Evolutionary conservation across 2,888 invertebrate species (phyloP), one percentile per base, ranked within the genome.

Genomic region (Thysanoteuthis rhombus): DNA sequence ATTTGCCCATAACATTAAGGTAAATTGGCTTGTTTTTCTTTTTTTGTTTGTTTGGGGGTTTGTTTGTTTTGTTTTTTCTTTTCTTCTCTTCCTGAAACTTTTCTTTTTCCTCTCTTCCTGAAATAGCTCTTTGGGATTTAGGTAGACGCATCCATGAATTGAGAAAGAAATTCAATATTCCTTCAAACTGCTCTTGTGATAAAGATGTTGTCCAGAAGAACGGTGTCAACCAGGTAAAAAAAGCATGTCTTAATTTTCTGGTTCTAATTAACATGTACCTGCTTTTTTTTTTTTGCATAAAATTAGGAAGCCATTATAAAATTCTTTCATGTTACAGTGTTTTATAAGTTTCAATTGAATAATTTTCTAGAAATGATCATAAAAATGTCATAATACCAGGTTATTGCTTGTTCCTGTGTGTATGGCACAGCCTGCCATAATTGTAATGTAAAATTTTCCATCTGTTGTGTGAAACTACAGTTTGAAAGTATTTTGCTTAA

Each of bases 151-250:
- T 98, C 94, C 99, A 99, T 97, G 98, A 98, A 91, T 98, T 98
- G 94, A 98, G 99, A 45, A 97, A 98, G 2, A 97, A 98, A 95
- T 99, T 98, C 98, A 98, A 98, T 94, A 98, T 99, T 95, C 98
- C 98, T 32, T 98, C 98, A 95, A 98, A 98, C 94, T 98, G 98
- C 95, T 98, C 97, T 10, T 99, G 99, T 97, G 96, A 95, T 47
- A 96, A 96, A 89, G 95, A 93, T 93, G 93, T 95, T 45, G 94
- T 94, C 75, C 95, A 95, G 94, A 97, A 97, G 94, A 97, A 96
- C 94, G 96, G 97, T 40, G 95, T 96, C 36, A 96, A 95, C 93
- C 95, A 95, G 94, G 96, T 95, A 94, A 92, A 93, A 52, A 25
- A 22, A 19, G 12, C 75, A 36, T n/a, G 8, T n/a, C n/a, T n/a